Base-by-base conservation (phyloP, 1,140 invertebrate genomes). In the Cotesia typhae region DNA sequence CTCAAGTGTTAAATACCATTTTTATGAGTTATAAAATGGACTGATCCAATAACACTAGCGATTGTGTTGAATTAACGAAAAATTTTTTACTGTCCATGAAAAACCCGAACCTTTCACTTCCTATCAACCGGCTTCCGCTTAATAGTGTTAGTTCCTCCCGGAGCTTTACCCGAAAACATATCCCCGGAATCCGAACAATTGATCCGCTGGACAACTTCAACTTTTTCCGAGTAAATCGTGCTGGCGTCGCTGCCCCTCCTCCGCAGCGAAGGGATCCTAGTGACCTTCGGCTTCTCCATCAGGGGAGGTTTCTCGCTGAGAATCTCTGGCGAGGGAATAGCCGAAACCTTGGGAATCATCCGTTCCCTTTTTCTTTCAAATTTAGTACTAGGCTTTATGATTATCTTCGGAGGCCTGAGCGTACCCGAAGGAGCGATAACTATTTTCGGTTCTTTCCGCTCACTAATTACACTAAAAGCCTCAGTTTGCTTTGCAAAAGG, bases 381-480 rank as follows among this genome's bases (percentile, higher is more conserved):
- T 68, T 79, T 82, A 35, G 80, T 80, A 4, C 83, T 87, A 3
- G 88, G 87, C 70, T 88, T 88, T 41, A 88, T 88, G 36, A 88
- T 88, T 37, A 88, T 87, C 71, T 84, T 88, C 0, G 87, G 87
- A 57, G 87, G 85, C 63, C 85, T 84, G 4, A 78, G 38, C 59
- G 52, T 76, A 28, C 81, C 75, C 64, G 75, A 77, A 1, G 80
- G 76, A 51, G 79, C 73, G 38, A 79, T 79, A 17, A 80, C 71
- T 53, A 79, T 78, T 73, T 76, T 67, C 7, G 67, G 55, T 3
- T 72, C 66, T 28, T 41, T 17, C 57, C 47, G 64, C 41, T 47
- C 41, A 7, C 41, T 10, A 47, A 47, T 47, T 47, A 47, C 41
- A 6, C 10, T 47, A 47, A 47, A 47, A 47, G 4, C 7, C 3